A percentile compares a stretch with the other conserved stretches of the same genome.
phyloP scores from a whole-genome alignment of 2,113 vertebrate species.

The Aplodontia rufa region DNA sequence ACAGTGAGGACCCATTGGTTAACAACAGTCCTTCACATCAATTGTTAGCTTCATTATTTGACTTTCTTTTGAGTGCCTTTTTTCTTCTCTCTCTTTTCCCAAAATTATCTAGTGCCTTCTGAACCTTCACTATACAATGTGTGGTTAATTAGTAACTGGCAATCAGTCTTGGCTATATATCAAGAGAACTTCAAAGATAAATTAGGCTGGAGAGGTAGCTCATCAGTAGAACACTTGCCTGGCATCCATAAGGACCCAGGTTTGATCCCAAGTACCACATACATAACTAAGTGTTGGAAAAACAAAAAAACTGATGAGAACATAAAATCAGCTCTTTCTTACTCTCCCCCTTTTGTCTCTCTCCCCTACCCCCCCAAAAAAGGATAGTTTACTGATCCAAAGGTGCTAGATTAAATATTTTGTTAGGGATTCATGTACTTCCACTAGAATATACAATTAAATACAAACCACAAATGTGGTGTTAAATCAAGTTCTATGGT shows the following conservation, averaged over 20 bases:
- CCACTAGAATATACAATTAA: constrained; percentile 69
- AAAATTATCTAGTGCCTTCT: neutral
- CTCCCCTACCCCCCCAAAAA: too few relatives aligned
- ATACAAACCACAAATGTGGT: constrained; percentile 69
- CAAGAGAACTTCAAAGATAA: constrained; percentile 68
- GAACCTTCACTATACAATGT: neutral
- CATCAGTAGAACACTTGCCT: too few relatives aligned
- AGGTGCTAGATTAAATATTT: constrained; percentile 77
- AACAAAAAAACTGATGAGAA: too few relatives aligned
- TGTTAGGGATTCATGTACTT: constrained; percentile 48
- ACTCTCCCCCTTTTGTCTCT: too few relatives aligned
- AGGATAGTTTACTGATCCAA: constrained; percentile 57
- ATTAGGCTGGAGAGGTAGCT: too few relatives aligned
- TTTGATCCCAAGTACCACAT: too few relatives aligned
- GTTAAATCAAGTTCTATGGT: constrained; percentile 58
- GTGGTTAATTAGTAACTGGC: neutral
- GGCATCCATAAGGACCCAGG: too few relatives aligned
- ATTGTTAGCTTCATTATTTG: constrained; percentile 4
- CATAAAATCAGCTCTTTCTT: too few relatives aligned
- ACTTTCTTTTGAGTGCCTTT: constrained; percentile 2
- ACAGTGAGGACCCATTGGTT: neutral
- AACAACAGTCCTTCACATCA: neutral
- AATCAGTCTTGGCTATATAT: constrained; percentile 24
- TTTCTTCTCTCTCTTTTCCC: neutral
- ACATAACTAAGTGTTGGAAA: too few relatives aligned